Conservation (phyloP, 2,797 vertebrate species). For the Brotula barbata region DNA sequence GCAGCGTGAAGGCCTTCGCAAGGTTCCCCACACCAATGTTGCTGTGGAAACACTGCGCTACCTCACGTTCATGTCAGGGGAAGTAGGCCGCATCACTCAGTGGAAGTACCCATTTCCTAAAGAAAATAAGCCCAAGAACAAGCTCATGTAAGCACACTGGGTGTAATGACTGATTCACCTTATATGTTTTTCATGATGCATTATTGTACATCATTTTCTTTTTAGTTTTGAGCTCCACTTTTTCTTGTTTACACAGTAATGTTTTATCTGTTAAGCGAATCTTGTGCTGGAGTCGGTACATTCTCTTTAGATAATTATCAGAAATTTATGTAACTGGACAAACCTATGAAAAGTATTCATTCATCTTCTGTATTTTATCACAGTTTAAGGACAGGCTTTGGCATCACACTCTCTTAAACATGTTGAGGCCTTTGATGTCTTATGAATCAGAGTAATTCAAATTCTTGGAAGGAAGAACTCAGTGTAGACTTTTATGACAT, state of each 20-base stretch:
- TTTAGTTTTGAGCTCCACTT: neutral
- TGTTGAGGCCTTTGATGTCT: conserved; percentile 17
- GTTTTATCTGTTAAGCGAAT: neutral
- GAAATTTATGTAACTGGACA: neutral
- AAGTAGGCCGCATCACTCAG: conserved; percentile 94
- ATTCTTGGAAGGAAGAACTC: conserved; percentile 11
- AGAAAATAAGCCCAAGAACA: conserved; percentile 93
- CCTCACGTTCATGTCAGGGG: conserved; percentile 96
- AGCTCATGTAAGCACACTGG: conserved; percentile 86
- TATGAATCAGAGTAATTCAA: neutral
- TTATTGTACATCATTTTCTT: neutral
- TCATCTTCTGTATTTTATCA: neutral
- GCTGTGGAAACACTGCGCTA: conserved; percentile 96
- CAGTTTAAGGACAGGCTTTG: conserved; percentile 1
- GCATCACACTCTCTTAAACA: conserved; percentile 5
- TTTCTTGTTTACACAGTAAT: neutral
- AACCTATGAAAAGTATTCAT: neutral
- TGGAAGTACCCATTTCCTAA: conserved; percentile 98
- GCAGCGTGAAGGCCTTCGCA: conserved; percentile 92
- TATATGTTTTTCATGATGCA: neutral
- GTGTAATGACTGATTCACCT: rapidly evolving
- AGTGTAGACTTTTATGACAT: conserved; percentile 14
- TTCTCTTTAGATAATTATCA: neutral
- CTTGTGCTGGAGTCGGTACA: neutral
- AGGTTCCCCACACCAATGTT: conserved; percentile 92